Base-by-base conservation (phyloP, 2,113 vertebrate species). In the Odobenus rosmarus region DNA sequence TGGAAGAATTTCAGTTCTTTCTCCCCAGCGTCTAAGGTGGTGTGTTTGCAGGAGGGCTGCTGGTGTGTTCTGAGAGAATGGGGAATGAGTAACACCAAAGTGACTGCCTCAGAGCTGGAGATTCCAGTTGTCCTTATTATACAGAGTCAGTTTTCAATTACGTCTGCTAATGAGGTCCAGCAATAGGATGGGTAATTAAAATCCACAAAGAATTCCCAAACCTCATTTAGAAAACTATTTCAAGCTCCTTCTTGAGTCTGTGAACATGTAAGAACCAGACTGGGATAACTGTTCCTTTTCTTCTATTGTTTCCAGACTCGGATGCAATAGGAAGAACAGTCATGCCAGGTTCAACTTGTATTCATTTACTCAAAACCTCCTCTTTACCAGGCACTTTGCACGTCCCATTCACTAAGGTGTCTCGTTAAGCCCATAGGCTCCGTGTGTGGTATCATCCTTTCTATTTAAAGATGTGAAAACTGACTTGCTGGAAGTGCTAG, bases 151-250 rank as follows among this genome's bases (percentile, higher is more conserved):
- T 97, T 97, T 97, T 91, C 96, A 97, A 97, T 96, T 93, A 89
- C 0, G 11, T 93, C 91, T 61, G 49, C 95, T 97, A 97, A 98
- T 95, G 93, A 98, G 96, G 94, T 94, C 91, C 96, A 97, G 76
- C 93, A 74, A 92, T 19, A 69, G 95, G 96, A 77, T 95, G 95
- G 42, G 88, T 97, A 91, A 97, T 80, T 97, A 96, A 95, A 97
- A 95, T 94, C 95, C 85, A 91, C 92, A 91, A 94, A 96, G 85
- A 98, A 97, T 91, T 96, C 90, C 96, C 97, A 74, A 92, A 94
- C 93, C 93, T 97, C 96, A 96, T 97, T 97, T 93, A 91, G 86
- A 93, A 95, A 97, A 89, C 88, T 67, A 72, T 95, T 96, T 94
- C 93, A 83, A 93, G 86, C 39, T 91, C 80, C 67, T 96, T 87